phyloP scores from a whole-genome alignment of 1,140 invertebrate species.

The Zaprionus taronus region DNA sequence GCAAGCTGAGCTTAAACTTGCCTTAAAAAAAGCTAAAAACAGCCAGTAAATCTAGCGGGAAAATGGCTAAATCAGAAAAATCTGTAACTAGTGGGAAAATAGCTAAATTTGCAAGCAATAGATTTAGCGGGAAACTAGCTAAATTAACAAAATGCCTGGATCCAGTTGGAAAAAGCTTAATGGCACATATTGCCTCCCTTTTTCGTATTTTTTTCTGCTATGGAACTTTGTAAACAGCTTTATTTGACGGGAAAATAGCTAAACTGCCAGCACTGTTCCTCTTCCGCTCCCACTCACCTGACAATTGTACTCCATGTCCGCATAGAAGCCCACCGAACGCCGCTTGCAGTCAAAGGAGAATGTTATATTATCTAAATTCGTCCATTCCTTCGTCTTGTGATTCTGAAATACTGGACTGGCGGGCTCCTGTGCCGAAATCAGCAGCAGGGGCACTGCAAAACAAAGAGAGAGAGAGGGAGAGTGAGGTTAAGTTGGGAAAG shows the following conservation, averaged over 20 bases:
- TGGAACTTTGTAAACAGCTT: no score
- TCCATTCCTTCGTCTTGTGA: constrained; percentile 86
- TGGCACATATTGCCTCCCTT: no score
- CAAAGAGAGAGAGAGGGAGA: not conserved
- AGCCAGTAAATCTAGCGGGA: no score
- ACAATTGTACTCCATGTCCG: constrained; percentile 87
- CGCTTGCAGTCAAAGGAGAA: constrained; percentile 87
- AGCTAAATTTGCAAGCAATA: no score
- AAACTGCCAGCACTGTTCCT: not conserved
- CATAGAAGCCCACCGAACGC: constrained; percentile 87
- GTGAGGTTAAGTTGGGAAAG: not conserved
- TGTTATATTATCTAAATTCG: constrained; percentile 87
- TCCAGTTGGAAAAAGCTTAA: no score
- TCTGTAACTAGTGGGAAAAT: no score
- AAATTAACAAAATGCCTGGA: no score
- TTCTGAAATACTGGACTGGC: constrained; percentile 84
- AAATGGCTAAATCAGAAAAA: no score
- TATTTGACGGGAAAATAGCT: not conserved
- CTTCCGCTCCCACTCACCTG: constrained; percentile 75
- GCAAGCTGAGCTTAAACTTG: not conserved
- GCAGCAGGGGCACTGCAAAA: constrained; percentile 34
- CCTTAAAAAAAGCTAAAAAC: no score
- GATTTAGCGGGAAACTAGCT: not conserved
- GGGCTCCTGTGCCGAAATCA: constrained; percentile 67
- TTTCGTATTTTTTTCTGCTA: no score